Evolutionary conservation across 1,140 invertebrate species (phyloP), one percentile per base, ranked within the genome.

Genomic region (Anastatus disparis): DNA sequence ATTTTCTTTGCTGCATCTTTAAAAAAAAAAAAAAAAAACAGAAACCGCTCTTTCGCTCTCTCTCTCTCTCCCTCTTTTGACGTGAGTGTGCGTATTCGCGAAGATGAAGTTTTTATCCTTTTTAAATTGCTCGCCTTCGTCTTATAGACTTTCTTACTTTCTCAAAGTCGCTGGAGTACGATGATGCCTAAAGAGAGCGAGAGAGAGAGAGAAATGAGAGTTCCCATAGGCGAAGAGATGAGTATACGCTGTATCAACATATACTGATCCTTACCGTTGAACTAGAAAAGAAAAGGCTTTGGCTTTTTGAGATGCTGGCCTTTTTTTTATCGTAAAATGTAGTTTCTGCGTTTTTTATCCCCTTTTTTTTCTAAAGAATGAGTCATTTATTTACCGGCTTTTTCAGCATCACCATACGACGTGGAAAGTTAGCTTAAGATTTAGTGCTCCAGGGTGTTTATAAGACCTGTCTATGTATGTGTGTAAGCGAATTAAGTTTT

Each of bases 271-370:
- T n/a, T n/a, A n/a, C n/a, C n/a, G n/a, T n/a, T n/a, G n/a, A n/a
- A n/a, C n/a, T n/a, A n/a, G n/a, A n/a, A n/a, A n/a, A n/a, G n/a
- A n/a, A n/a, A n/a, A n/a, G n/a, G n/a, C 10, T 24, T 38, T 58
- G 15, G 42, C 24, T 38, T 59, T 52, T 64, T 52, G 9, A 55
- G 38, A 15, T 13, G 65, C 44, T n/a, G n/a, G n/a, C n/a, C n/a
- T n/a, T n/a, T n/a, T 68, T 68, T 68, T 68, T 55, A 29, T 68
- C 65, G 44, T 68, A 59, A 64, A 68, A 68, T 26, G 55, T 31
- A n/a, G 64, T 3, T 12, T 2, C 12, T 20, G 24, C 26, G 2
- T n/a, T n/a, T 35, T 56, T 46, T 66, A 44, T 4, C 64, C 3
- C 9, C 10, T n/a, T n/a, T n/a, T n/a, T n/a, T n/a, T n/a, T n/a